A percentile compares a stretch with the other conserved stretches of the same genome.
Evolutionary conservation across 2,797 vertebrate genomes (phyloP).

Genomic region (Leucoraja ocellata): DNA sequence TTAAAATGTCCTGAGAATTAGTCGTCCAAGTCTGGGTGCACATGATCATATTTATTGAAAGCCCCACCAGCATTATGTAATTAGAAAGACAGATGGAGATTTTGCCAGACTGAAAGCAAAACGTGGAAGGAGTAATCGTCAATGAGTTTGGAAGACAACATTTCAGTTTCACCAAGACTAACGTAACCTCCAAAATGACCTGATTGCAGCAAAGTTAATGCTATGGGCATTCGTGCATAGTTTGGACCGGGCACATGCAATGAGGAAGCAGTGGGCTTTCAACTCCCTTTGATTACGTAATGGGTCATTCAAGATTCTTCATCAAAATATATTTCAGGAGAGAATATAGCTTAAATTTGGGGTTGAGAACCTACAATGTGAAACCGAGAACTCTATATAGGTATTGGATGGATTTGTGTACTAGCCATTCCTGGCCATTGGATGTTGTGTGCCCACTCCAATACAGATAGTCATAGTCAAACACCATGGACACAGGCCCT

Average conservation of each 20-base stretch:
- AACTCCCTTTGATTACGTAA: background rate
- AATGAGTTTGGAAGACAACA: background rate
- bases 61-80: background rate
- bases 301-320: background rate
- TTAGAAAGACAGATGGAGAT: background rate
- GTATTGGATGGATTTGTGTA: background rate
- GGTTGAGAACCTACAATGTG: background rate
- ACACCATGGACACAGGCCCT: no score
- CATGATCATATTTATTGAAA: background rate
- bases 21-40: background rate
- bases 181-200: background rate
- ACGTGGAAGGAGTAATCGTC: background rate
- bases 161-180: no score
- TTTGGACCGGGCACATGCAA: background rate
- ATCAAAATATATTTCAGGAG: background rate
- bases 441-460: background rate
- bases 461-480: background rate
- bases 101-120: background rate
- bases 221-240: background rate
- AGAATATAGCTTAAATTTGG: background rate
- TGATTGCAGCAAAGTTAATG: background rate
- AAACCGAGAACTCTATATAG: background rate
- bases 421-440: background rate
- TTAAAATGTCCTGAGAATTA: no score
- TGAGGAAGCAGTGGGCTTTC: background rate